Conservation (phyloP, 1,140 invertebrate genomes). For the Macrocentrus cingulum region DNA sequence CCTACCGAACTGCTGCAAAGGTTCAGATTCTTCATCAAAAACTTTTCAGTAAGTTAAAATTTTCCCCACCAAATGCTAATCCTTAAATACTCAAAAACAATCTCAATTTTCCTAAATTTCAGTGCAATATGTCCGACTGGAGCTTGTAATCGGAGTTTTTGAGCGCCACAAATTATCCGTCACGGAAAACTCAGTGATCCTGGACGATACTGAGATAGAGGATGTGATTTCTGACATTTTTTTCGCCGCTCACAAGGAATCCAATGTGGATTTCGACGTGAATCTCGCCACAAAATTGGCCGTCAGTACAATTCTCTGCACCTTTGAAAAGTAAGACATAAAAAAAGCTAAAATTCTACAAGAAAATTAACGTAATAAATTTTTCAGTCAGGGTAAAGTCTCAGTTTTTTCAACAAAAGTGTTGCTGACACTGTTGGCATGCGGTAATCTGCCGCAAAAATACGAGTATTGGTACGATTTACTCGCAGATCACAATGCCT, state of each 20-base stretch:
- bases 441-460: constrained; percentile 62
- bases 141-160: constrained; percentile 60
- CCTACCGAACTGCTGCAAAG: constrained; percentile 78
- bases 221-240: constrained; percentile 62
- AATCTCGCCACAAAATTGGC: constrained; percentile 56
- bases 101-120: too few species aligned
- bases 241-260: constrained; percentile 58
- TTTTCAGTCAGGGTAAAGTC: constrained; percentile 53
- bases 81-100: too few species aligned
- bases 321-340: constrained; percentile 61
- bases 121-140: constrained; percentile 62
- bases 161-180: constrained; percentile 60
- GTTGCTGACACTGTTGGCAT: constrained; percentile 59
- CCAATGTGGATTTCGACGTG: constrained; percentile 52
- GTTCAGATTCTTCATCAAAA: constrained; percentile 67
- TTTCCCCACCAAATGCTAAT: too few species aligned
- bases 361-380: too few species aligned
- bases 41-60: constrained; percentile 57
- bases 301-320: constrained; percentile 57
- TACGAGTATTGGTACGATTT: constrained; percentile 65
- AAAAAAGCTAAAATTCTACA: too few species aligned
- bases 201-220: constrained; percentile 59
- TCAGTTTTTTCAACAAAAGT: constrained; percentile 61
- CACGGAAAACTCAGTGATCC: constrained; percentile 56
- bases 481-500: constrained; percentile 63